Evolutionary conservation across 1,140 invertebrate genomes (phyloP).

Genomic region (Hypsibius dujardini): DNA sequence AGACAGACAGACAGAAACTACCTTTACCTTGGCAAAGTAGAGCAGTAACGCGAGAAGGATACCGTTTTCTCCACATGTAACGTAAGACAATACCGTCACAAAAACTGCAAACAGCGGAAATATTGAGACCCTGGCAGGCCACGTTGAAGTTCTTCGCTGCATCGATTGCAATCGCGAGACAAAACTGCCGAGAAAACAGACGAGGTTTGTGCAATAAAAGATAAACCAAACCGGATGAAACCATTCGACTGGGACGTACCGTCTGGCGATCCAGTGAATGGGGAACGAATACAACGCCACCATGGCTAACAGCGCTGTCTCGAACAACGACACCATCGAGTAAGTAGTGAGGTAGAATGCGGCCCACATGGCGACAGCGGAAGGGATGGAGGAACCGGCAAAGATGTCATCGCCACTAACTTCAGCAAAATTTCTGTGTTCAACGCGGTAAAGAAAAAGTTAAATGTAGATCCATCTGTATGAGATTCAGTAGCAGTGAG

Average conservation of each 20-base stretch:
- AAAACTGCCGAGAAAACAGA: background rate
- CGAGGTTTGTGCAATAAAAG: background rate
- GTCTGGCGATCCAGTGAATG: background rate
- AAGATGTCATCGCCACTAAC: background rate
- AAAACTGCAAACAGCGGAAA: background rate
- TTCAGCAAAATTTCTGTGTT: too few relatives aligned
- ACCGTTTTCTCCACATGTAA: constrained; percentile 11
- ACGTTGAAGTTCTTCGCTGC: background rate
- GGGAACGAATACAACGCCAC: background rate
- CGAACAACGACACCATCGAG: background rate
- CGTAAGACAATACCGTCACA: background rate
- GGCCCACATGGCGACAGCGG: background rate
- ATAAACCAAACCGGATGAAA: background rate
- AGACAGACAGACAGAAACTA: background rate
- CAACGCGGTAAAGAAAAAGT: background rate
- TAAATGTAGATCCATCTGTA: background rate
- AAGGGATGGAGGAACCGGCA: background rate
- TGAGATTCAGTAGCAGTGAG: background rate
- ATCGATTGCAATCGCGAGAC: background rate
- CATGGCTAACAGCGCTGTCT: background rate
- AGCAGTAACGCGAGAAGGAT: background rate
- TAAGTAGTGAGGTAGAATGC: background rate
- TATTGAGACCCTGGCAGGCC: background rate
- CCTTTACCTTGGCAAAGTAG: background rate
- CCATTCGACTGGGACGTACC: background rate